These are phyloP conservation scores for Pterostichus niger DNA, from an alignment of 2,888 invertebrate genomes.

Conservation along the genomic window DNA sequence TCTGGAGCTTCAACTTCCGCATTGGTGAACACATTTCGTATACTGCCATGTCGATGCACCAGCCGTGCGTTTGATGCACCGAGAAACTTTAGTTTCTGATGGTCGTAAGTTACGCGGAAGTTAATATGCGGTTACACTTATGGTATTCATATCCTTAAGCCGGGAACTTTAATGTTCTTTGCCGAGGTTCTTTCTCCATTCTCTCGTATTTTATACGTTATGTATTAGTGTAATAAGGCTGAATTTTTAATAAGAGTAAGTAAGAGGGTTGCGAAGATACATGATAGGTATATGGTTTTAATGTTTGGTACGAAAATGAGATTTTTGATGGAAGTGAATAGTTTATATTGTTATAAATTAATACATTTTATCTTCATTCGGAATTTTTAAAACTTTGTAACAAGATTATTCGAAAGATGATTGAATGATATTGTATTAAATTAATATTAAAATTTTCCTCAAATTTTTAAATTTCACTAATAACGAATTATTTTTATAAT, in stretches of 20 bases:
- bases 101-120: slow-evolving; percentile 38
- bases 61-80: slow-evolving; percentile 53
- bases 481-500: no score
- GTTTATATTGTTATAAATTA: no score
- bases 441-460: no score
- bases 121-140: slow-evolving; percentile 48
- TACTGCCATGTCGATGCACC: neutral
- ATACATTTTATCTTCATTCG: no score
- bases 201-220: slow-evolving; percentile 1
- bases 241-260: slow-evolving; percentile 42
- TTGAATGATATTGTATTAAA: no score
- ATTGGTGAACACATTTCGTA: neutral
- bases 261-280: neutral
- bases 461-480: no score
- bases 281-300: neutral
- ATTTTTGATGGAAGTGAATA: no score
- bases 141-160: slow-evolving; percentile 29
- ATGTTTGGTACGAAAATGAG: neutral
- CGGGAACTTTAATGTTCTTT: slow-evolving; percentile 17
- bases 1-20: neutral
- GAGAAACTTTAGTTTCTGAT: neutral
- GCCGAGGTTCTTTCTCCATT: slow-evolving; percentile 17
- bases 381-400: no score
- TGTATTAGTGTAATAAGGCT: slow-evolving; percentile 47
- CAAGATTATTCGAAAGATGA: no score